A percentile compares a stretch with the other conserved stretches of the same genome.
phyloP scores from a whole-genome alignment of 2,888 invertebrate genomes.

The Galeopsomyia nigrocyanea region DNA sequence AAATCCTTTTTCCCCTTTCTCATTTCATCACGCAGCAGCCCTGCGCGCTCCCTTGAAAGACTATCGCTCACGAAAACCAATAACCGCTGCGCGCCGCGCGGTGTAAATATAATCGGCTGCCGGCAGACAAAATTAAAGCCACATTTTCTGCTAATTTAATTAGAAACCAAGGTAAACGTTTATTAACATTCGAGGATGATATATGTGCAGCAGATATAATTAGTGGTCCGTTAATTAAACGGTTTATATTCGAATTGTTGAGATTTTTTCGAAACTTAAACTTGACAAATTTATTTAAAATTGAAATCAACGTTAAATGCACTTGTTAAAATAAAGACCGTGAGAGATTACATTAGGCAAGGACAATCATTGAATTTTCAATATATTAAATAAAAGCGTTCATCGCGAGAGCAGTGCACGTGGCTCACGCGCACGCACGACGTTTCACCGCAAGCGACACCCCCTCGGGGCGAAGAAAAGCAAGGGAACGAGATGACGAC shows the following conservation, averaged over 20 bases:
- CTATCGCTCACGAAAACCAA: conserved; percentile 39
- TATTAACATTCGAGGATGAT: too few relatives aligned
- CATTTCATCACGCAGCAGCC: conserved; percentile 20
- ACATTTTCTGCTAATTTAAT: conserved; percentile 54
- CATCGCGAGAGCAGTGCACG: conserved; percentile 8
- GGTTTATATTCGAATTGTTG: background rate
- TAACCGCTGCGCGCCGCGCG: conserved; percentile 24
- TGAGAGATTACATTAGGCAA: too few relatives aligned
- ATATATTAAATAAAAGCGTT: conserved; percentile 45
- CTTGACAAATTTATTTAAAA: background rate
- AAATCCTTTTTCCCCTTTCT: conserved; percentile 45
- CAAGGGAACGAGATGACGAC: background rate
- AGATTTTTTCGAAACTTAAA: too few relatives aligned
- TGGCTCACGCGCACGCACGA: background rate
- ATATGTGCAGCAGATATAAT: too few relatives aligned
- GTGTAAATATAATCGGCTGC: conserved; percentile 20
- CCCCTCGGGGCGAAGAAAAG: background rate
- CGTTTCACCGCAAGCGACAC: background rate
- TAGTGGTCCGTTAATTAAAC: too few relatives aligned
- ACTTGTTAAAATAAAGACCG: too few relatives aligned
- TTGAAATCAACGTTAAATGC: too few relatives aligned
- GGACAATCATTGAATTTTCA: conserved; percentile 38
- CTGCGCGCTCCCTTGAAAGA: conserved; percentile 13
- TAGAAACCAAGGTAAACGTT: conserved; percentile 43
- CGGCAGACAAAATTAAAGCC: conserved; percentile 15